A percentile compares a stretch with the other conserved stretches of the same genome.
phyloP scores from a whole-genome alignment of 2,888 invertebrate species.

The Lycocerus yunnanus region DNA sequence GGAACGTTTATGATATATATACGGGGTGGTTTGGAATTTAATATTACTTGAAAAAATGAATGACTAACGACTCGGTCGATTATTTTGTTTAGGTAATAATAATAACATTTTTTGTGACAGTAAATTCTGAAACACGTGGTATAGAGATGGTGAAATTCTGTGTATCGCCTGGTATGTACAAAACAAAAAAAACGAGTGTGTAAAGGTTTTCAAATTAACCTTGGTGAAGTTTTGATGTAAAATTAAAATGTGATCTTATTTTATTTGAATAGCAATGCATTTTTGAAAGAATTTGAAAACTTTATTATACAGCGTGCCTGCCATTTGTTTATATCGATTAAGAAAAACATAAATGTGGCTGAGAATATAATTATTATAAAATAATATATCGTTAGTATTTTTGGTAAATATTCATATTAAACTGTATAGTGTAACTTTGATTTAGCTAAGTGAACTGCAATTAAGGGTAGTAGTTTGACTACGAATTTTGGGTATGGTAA shows the following conservation, averaged over 20 bases:
- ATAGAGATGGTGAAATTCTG: neutral
- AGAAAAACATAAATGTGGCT: neutral
- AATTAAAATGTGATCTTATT: slow-evolving; percentile 1
- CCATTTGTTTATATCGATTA: neutral
- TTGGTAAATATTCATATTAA: neutral
- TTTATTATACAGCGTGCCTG: neutral
- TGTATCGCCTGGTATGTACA: slow-evolving; percentile 3
- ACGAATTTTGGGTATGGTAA: neutral
- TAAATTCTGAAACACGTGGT: neutral
- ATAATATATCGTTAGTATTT: neutral
- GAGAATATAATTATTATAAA: neutral
- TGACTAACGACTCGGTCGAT: neutral
- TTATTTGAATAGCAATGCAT: neutral
- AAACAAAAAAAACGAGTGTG: neutral
- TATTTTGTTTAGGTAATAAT: neutral
- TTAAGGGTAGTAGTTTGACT: neutral
- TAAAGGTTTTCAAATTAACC: slow-evolving; percentile 1
- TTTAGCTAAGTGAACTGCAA: neutral
- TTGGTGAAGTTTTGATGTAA: neutral
- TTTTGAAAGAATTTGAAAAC: neutral
- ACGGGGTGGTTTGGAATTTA: neutral
- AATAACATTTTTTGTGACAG: no score
- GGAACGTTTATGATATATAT: neutral
- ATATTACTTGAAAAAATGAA: neutral
- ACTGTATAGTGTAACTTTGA: neutral